A percentile compares a stretch with the other conserved stretches of the same genome.
Conservation (phyloP, 2,797 vertebrate genomes). For the Tauraco hartlaubi region DNA sequence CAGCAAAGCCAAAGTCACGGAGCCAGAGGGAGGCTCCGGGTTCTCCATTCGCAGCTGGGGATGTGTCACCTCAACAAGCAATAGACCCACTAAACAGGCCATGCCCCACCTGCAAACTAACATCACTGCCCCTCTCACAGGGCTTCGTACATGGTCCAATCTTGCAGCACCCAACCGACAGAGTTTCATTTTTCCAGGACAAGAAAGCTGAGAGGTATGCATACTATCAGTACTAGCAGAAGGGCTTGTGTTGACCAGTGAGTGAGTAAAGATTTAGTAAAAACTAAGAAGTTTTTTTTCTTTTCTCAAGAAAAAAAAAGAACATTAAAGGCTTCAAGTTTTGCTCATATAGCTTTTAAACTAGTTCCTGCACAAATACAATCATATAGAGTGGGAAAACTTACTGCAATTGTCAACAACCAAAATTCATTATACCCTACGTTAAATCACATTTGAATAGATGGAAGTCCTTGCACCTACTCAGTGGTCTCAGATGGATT, state of each 20-base stretch:
- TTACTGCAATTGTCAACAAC: background rate
- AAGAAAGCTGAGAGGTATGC: background rate
- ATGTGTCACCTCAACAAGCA: background rate
- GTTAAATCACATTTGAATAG: background rate
- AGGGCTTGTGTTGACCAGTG: background rate
- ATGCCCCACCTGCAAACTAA: background rate
- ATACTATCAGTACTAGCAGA: fast-evolving
- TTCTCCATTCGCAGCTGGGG: background rate
- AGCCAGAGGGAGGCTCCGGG: background rate
- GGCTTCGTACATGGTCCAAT: background rate
- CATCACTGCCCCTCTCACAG: fast-evolving
- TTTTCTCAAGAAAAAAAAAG: background rate
- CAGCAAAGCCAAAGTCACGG: background rate
- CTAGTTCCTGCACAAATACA: background rate
- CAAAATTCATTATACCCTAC: background rate
- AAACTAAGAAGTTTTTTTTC: background rate
- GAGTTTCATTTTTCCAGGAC: background rate
- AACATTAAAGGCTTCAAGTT: background rate
- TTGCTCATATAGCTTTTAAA: background rate
- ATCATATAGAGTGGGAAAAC: background rate
- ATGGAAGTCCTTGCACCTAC: background rate
- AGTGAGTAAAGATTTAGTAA: background rate
- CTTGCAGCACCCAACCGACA: fast-evolving
- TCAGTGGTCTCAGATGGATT: background rate
- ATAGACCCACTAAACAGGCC: no score